A percentile compares a stretch with the other conserved stretches of the same genome.
Evolutionary conservation across 2,797 vertebrate species (phyloP).

Genomic region (Macropodus opercularis): DNA sequence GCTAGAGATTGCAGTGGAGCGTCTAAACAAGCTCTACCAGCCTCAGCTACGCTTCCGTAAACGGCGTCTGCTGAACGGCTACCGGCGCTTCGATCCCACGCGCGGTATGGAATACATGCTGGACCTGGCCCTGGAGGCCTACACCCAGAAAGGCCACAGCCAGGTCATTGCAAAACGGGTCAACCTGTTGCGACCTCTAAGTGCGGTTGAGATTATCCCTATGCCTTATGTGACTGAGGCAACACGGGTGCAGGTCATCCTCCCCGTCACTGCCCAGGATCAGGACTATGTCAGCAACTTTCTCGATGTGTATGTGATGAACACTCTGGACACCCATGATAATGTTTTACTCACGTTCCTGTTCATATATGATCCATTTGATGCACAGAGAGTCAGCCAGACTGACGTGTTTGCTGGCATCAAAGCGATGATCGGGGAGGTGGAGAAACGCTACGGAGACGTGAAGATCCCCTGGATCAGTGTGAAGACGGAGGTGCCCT

Average conservation of each 20-base stretch:
- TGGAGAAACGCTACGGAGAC: constrained; percentile 90
- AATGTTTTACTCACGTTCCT: constrained; percentile 92
- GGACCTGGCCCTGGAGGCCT: constrained; percentile 91
- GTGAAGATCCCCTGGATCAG: constrained; percentile 95
- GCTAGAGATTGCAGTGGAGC: constrained; percentile 89
- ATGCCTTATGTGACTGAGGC: constrained; percentile 98
- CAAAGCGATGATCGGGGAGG: constrained; percentile 89
- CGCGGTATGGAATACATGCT: constrained; percentile 96
- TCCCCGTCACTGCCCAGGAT: constrained; percentile 88
- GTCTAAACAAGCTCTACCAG: constrained; percentile 90
- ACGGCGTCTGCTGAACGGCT: constrained; percentile 90
- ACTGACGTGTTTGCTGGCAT: constrained; percentile 90
- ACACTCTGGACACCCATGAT: constrained; percentile 90
- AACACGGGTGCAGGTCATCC: constrained; percentile 92
- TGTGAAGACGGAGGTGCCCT: constrained; percentile 93
- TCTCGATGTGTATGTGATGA: constrained; percentile 92
- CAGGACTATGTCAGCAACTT: constrained; percentile 88
- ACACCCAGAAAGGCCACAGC: constrained; percentile 92
- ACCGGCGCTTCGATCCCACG: constrained; percentile 93
- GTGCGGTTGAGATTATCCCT: constrained; percentile 93
- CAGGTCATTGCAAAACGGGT: constrained; percentile 90
- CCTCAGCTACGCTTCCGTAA: constrained; percentile 93
- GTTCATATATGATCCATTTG: constrained; percentile 91
- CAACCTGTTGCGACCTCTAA: constrained; percentile 90
- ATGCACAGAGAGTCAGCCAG: constrained; percentile 88